Evolutionary conservation across 2,113 vertebrate genomes (phyloP), one percentile per base, ranked within the genome.

Genomic region (Thymallus thymallus): DNA sequence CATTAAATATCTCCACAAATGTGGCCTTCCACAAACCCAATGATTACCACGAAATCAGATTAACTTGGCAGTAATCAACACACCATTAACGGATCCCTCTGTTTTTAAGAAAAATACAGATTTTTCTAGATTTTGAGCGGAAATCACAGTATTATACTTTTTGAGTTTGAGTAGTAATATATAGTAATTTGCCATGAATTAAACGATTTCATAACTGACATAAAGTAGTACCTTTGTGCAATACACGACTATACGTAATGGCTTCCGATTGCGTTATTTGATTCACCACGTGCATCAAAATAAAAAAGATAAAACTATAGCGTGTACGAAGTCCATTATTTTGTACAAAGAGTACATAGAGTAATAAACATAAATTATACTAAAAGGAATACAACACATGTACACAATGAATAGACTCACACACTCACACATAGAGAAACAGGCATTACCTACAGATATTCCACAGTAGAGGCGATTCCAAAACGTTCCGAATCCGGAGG

Each of bases 391-490:
- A 63, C 75, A 80, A 75, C 76, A 76, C 41, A 61, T 1, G 13
- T 41, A 30, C n/a, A 22, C 56, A 60, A n/a, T n/a, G 56, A 60
- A 22, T 10, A 24, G 22, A 73, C 68, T 48, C 71, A 74, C 58
- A 41, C 58, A 16, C 56, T 20, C 69, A 72, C 29, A 68, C 9
- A 69, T 9, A 76, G 65, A 69, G 76, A 75, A 69, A 58, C 67
- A 73, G 26, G 82, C 78, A 79, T 69, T 84, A 91, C 91, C 89
- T 87, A 91, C 90, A 82, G 3, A 51, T 72, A 76, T 77, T 64
- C 65, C 6, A 67, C 26, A 56, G 63, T 45, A 4, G 76, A 77
- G 74, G 60, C 46, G 75, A 69, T 65, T 41, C 35, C 35, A 9
- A 72, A 84, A 81, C 60, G 70, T 30, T 85, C 60, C 3, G 60